Evolutionary conservation across 2,797 vertebrate species (phyloP), one percentile per base, ranked within the genome.

Genomic region (Cynodonichthys magdalenae): DNA sequence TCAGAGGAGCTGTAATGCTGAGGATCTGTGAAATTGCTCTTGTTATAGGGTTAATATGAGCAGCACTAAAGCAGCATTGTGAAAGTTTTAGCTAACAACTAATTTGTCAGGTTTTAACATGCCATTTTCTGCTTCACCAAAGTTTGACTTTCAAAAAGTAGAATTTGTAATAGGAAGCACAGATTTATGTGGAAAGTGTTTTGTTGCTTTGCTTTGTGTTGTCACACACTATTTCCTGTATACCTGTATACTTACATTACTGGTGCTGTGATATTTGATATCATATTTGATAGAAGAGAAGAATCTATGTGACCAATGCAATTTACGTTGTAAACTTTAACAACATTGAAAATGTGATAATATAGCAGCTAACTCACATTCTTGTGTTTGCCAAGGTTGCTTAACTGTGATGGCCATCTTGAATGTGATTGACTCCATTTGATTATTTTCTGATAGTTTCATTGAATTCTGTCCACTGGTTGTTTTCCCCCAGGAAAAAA

Each of bases 21-120:
- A 83, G 71, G 69, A 84, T 79, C 82, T 89, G 89, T 79, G 86
- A 92, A 83, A 83, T 87, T 82, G 57, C 76, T 74, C 75, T 75
- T 18, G 14, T 75, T 81, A 74, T 59, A 31, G 68, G 63, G 64
- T 51, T 66, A 60, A 63, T 59, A 79, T 63, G 69, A 86, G 81
- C 75, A 62, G 63, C 70, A 69, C 31, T 52, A 70, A 69, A 64
- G 18, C 50, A 20, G 45, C 19, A 62, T 11, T 60, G 66, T 44
- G 31, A 57, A 84, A 84, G 53, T 81, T 82, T 81, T 36, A 49
- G 52, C 62, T 69, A 47, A 24, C 18, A 51, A 20, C 45, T 57
- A 5, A 69, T 57, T 48, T 34, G 29, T 60, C 19, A 31, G 45
- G 62, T 71, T 59, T 69, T 3, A 18, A 8, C 14, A 4, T 53